A percentile compares a stretch with the other conserved stretches of the same genome.
Evolutionary conservation across 2,113 vertebrate species (phyloP).

Genomic region (Gavia stellata): DNA sequence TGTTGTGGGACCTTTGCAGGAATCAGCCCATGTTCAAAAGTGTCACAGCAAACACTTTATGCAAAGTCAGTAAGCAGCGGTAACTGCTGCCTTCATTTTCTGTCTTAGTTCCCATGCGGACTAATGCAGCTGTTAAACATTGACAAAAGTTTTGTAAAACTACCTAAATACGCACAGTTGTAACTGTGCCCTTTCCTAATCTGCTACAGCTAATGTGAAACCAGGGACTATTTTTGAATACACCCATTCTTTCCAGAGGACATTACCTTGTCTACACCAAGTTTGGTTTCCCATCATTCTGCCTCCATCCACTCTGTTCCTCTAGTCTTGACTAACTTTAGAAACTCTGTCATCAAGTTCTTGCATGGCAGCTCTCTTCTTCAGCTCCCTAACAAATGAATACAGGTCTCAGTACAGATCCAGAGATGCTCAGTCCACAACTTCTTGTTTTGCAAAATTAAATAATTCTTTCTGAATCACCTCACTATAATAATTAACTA

Average conservation of each 20-base stretch:
- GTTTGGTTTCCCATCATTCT: background rate
- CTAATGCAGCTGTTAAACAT: background rate
- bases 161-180: background rate
- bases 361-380: background rate
- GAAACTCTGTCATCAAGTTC: background rate
- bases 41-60: background rate
- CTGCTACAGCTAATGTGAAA: background rate
- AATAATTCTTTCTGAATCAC: background rate
- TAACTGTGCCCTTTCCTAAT: background rate
- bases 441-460: background rate
- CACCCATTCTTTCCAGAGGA: background rate
- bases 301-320: background rate
- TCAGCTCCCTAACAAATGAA: background rate
- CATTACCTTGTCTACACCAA: background rate
- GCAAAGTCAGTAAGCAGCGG: background rate
- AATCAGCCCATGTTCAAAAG: background rate
- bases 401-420: background rate
- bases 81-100: background rate
- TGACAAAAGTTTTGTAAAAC: background rate
- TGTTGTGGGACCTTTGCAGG: background rate
- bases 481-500: background rate
- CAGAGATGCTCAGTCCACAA: rapidly evolving
- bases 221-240: background rate
- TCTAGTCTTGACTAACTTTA: background rate
- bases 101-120: background rate